Evolutionary conservation across 2,888 invertebrate species (phyloP).

Genomic region (Aporophyla lueneburgensis): DNA sequence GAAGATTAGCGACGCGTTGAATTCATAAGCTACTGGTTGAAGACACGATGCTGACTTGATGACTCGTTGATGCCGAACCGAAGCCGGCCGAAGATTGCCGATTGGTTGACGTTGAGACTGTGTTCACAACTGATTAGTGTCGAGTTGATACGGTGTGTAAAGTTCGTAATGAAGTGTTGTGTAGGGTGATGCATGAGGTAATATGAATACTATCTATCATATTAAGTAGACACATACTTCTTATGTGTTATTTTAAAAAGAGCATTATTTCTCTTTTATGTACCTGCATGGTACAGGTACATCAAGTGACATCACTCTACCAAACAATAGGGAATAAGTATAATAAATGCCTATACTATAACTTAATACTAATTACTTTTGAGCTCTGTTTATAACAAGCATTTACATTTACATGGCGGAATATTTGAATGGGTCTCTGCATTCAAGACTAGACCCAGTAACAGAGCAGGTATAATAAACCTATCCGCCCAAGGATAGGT

Average conservation of each 20-base stretch:
- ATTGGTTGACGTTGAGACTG: background rate
- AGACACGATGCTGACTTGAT: background rate
- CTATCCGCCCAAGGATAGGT: background rate
- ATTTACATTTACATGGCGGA: background rate
- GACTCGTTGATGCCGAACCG: background rate
- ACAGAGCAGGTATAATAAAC: background rate
- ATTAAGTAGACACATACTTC: too few relatives aligned
- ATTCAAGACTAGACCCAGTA: background rate
- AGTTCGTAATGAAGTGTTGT: background rate
- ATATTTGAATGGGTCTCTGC: background rate
- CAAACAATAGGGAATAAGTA: background rate
- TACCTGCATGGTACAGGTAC: too few relatives aligned
- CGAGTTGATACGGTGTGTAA: background rate
- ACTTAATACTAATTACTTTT: conserved; percentile 2
- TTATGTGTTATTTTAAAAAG: background rate
- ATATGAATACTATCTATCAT: background rate
- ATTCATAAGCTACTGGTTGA: background rate
- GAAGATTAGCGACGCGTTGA: background rate
- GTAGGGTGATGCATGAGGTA: background rate
- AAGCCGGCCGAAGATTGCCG: background rate
- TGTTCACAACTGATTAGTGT: background rate
- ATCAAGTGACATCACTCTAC: background rate
- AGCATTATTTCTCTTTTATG: background rate
- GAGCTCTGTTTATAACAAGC: background rate
- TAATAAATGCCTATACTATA: background rate